Evolutionary conservation across 1,140 invertebrate genomes (phyloP), one percentile per base, ranked within the genome.

Genomic region (Drosophila kurseongensis): DNA sequence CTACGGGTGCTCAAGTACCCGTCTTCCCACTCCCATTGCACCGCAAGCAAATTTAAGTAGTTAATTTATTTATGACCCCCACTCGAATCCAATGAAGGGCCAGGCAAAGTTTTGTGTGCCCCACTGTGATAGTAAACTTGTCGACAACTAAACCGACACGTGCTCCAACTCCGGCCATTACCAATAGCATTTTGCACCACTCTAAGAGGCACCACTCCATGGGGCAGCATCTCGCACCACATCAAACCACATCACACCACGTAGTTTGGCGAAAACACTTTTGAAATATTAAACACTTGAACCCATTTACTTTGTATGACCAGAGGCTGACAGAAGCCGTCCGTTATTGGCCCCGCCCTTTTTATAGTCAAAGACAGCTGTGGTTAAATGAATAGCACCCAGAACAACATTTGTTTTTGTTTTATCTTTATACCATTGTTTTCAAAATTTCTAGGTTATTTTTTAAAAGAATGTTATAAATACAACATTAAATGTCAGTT

Each of bases 221-320:
- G 42, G 42, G 56, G 36, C 36, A 68, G 41, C 51, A 50, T 58
- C 32, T 71, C 44, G 68, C 65, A 54, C 63, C 50, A 69, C 63
- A 67, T 45, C 67, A 76, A 38, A 76, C 61, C 73, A 76, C 73
- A 67, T 45, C 67, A 68, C 42, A 76, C 61, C 73, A 76, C 73
- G 73, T 76, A 77, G 55, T 77, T 66, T 61, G 45, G 65, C 51
- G 65, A 72, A 72, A 78, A 81, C 75, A 82, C 82, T 86, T 85
- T 86, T 85, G 62, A 83, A 83, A 65, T 81, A 78, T 80, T 61
- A 78, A 79, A 75, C 65, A 84, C 80, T 83, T 84, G 79, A 86
- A 88, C 79, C 75, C 67, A 79, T 79, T 86, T 62, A 86, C 68
- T 79, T 58, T 50, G 60, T 73, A 66, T 63, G 78, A 42, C 60